Percentiles rank a stretch among this genome's conserved stretches.
These are phyloP conservation scores for Ctenoplectra terminalis DNA, from an alignment of 1,140 invertebrate genomes.

Conservation along the genomic window DNA sequence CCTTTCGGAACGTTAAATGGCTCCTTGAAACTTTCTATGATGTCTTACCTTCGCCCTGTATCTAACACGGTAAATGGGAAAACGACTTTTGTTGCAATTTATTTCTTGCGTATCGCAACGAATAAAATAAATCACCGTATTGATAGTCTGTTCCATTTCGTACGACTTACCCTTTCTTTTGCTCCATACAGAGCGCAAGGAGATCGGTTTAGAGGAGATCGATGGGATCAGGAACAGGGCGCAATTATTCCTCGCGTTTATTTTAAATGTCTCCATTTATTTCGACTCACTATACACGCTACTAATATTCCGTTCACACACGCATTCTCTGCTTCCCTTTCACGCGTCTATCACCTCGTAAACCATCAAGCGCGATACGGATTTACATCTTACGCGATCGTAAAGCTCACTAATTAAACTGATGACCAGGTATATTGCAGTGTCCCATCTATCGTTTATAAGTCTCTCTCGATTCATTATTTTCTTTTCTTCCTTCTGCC, in stretches of 20 bases:
- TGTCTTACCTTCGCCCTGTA: constrained; percentile 17
- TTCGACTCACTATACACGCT: constrained; percentile 79
- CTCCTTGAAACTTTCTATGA: background rate
- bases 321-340: constrained; percentile 58
- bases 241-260: constrained; percentile 24
- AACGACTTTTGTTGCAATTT: background rate
- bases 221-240: background rate
- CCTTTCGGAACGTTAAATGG: background rate
- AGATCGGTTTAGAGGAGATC: background rate
- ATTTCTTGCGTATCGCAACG: background rate
- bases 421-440: constrained; percentile 83
- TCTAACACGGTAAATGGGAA: background rate
- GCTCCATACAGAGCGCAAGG: no score
- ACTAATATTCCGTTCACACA: constrained; percentile 71
- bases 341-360: constrained; percentile 60
- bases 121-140: background rate
- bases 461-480: constrained; percentile 50
- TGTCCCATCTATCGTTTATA: constrained; percentile 80
- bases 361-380: constrained; percentile 59
- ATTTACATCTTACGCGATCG: constrained; percentile 77
- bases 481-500: background rate
- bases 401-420: constrained; percentile 80
- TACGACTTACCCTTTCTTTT: background rate
- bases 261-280: constrained; percentile 80
- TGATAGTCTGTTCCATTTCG: background rate